Base-by-base conservation (phyloP, 2,113 vertebrate species). In the Hippocampus abdominalis region DNA sequence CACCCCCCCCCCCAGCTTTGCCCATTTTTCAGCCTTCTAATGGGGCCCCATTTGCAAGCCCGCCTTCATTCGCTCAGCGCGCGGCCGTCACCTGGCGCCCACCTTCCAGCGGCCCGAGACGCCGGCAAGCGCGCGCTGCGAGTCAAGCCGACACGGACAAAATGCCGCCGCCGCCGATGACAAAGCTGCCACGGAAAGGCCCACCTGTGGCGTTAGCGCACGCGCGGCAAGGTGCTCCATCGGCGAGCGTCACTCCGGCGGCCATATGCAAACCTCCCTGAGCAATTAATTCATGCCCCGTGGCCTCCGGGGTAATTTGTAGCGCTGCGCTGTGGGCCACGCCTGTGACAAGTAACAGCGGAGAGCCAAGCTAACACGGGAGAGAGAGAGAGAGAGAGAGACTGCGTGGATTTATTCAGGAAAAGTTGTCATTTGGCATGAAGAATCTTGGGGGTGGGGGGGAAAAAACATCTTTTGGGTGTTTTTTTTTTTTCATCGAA, bases 81-180 rank as follows among this genome's bases (percentile, higher is more conserved):
- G 76, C 82, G 76, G 74, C 79, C 83, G 85, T 92, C 91, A 92
- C 92, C 92, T 92, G 92, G 91, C 91, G 89, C 90, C 88, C 77
- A 23, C 54, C 44, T 77, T 82, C 77, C 82, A 79, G 86, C 79
- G 82, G 54, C 81, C 59, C 12, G 18, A 80, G 71, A 79, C 68
- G 70, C 63, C 79, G 77, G 79, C 81, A 79, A 76, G 81, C 82
- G 78, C 80, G 76, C 75, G 63, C 64, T 13, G 53, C 39, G 64
- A 60, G 69, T 78, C 69, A 73, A 87, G 78, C 81, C 81, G 88
- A 79, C 64, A 48, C 16, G 67, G 84, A 84, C 81, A 84, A 87
- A 86, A 78, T 88, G 83, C 79, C 73, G 75, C 78, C 75, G 77
- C 63, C 84, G 82, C 83, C 86, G 81, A 89, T 89, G 87, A 88